Evolutionary conservation across 2,888 invertebrate species (phyloP).

Genomic region (Mactromeris polynyma): DNA sequence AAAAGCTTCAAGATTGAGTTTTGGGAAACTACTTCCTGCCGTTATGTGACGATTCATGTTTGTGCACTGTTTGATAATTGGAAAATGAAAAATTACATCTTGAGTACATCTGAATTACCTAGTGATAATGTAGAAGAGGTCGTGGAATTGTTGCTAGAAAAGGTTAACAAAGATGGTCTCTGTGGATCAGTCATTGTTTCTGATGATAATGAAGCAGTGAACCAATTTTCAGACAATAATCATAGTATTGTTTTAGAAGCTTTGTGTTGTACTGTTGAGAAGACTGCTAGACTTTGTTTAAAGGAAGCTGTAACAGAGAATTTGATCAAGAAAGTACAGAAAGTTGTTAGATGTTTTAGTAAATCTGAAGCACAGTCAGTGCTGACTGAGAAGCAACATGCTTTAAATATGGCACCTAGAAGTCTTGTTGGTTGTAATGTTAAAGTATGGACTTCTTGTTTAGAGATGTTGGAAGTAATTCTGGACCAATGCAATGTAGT

Average conservation of each 20-base stretch:
- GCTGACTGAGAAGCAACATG: constrained; percentile 45
- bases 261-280: constrained; percentile 53
- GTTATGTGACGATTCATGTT: constrained; percentile 52
- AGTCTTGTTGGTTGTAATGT: constrained; percentile 29
- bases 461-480: constrained; percentile 47
- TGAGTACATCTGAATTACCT: constrained; percentile 49
- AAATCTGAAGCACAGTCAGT: constrained; percentile 17
- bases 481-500: constrained; percentile 47
- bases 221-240: constrained; percentile 22
- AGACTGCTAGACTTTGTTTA: constrained; percentile 45
- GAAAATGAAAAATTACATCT: constrained; percentile 51
- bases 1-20: constrained; percentile 62
- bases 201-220: constrained; percentile 16
- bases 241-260: constrained; percentile 42
- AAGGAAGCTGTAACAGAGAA: constrained; percentile 11
- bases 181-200: constrained; percentile 47
- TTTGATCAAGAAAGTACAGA: constrained; percentile 36
- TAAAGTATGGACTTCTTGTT: constrained; percentile 38
- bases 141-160: background rate
- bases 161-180: background rate
- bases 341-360: constrained; percentile 45
- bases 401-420: constrained; percentile 32
- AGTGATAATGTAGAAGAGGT: constrained; percentile 30
- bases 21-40: constrained; percentile 61
- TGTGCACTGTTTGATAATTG: constrained; percentile 56